Evolutionary conservation across 2,113 vertebrate genomes (phyloP).

Genomic region (Lates calcarifer): DNA sequence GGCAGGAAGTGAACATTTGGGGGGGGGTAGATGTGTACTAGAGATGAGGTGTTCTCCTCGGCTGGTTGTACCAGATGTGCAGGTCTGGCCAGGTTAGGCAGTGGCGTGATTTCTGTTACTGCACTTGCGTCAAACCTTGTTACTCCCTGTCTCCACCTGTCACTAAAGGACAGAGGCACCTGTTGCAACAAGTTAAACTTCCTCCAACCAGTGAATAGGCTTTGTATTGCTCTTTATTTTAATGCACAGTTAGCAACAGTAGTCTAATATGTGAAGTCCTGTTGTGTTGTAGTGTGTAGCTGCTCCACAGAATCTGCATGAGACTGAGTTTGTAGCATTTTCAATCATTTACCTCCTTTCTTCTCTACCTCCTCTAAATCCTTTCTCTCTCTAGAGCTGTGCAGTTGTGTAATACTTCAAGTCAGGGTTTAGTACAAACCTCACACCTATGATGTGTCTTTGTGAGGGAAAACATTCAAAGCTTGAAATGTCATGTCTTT

Average conservation of each 20-base stretch:
- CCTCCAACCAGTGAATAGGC: not conserved
- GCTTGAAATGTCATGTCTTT: not conserved
- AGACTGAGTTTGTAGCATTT: not conserved
- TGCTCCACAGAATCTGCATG: not conserved
- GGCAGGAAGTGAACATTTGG: not conserved
- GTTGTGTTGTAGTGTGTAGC: not conserved
- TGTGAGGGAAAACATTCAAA: not conserved
- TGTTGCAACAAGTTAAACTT: constrained; percentile 37
- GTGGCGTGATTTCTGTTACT: constrained; percentile 9
- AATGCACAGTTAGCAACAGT: not conserved
- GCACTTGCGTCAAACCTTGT: not conserved
- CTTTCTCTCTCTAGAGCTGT: not conserved
- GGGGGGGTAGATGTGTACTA: not conserved
- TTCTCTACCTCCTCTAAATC: not conserved
- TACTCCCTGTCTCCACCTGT: constrained; percentile 24
- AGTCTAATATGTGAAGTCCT: not conserved
- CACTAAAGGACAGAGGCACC: not conserved
- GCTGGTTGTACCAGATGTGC: constrained; percentile 76
- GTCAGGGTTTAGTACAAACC: not conserved
- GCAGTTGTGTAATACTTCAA: not conserved
- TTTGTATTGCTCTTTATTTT: not conserved
- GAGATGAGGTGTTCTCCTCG: constrained; percentile 13
- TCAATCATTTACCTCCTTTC: not conserved
- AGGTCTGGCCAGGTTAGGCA: constrained; percentile 63
- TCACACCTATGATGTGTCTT: not conserved